Evolutionary conservation across 1,140 invertebrate species (phyloP).

Genomic region (Micrasema minimum): DNA sequence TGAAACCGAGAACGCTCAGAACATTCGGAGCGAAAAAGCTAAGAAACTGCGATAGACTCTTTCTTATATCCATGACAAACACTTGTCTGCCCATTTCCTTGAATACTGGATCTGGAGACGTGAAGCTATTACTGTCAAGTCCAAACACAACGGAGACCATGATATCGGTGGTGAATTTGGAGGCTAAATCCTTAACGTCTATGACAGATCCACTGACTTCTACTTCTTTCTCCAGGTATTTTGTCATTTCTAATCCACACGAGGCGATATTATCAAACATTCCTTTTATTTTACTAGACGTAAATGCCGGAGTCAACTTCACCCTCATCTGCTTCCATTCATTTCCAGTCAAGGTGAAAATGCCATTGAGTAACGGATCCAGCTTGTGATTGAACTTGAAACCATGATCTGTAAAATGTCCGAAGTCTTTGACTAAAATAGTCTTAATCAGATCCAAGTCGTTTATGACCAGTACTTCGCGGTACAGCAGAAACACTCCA

Average conservation of each 20-base stretch:
- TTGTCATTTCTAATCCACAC: slow-evolving; percentile 58
- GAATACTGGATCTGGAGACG: slow-evolving; percentile 68
- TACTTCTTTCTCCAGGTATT: slow-evolving; percentile 54
- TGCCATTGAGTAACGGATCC: slow-evolving; percentile 56
- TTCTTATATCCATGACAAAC: too few relatives aligned
- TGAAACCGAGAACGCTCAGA: slow-evolving; percentile 30
- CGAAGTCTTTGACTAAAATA: slow-evolving; percentile 71
- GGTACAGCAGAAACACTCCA: slow-evolving; percentile 61
- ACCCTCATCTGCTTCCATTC: slow-evolving; percentile 68
- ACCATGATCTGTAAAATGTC: slow-evolving; percentile 68
- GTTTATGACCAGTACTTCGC: slow-evolving; percentile 62
- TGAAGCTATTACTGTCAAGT: slow-evolving; percentile 69
- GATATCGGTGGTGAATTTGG: slow-evolving; percentile 72
- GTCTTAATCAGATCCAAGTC: slow-evolving; percentile 68
- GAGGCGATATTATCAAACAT: slow-evolving; percentile 66
- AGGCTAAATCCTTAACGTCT: slow-evolving; percentile 63
- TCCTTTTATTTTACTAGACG: slow-evolving; percentile 68
- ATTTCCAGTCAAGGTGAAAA: slow-evolving; percentile 61
- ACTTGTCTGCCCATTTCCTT: slow-evolving; percentile 57
- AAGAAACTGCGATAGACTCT: slow-evolving; percentile 53
- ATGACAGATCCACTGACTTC: background rate
- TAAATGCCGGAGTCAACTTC: slow-evolving; percentile 72
- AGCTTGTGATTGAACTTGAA: slow-evolving; percentile 62
- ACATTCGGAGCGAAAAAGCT: slow-evolving; percentile 42
- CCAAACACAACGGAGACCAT: slow-evolving; percentile 74